Evolutionary conservation across 1,140 invertebrate genomes (phyloP), one percentile per base, ranked within the genome.

Genomic region (Acromyrmex echinatior): DNA sequence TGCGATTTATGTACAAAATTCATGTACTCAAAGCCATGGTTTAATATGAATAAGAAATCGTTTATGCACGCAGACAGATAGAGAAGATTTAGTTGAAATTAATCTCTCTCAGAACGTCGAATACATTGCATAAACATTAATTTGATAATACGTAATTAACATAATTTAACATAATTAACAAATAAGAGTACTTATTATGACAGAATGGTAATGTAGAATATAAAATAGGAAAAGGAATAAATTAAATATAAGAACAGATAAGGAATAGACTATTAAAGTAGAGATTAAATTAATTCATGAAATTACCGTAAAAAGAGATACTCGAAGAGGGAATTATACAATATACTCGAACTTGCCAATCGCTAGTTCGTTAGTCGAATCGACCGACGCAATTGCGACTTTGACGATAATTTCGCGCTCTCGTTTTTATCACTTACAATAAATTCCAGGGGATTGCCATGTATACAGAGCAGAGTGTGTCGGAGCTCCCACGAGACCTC

Each of bases 351-450:
- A 49, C 4, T 4, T 16, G 39, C 18, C 68, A 39, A 82, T 73
- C 35, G 53, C 21, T 14, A 14, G 35, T 49, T 80, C 35, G 21
- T 71, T 60, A 73, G 16, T 31, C 39, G 56, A 39, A 35, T n/a
- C 53, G 53, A 18, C 18, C 21, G 51, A 49, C 3, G 58, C 80
- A 25, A 74, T 49, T 74, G 71, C 62, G 60, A 65, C 31, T 77
- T 39, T 16, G 73, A 77, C 58, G 82, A 86, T 86, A 86, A 79
- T 68, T 45, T 58, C 49, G 73, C 73, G 60, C 76, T 77, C 56
- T 71, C 71, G 81, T 87, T 39, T 87, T 53, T 79, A 86, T 85
- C 51, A 77, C 51, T 77, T 66, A 68, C 73, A 76, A 88, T 74
- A 77, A 86, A 86, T 86, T 86, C 53, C 18, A n/a, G 12, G 12